These are phyloP conservation scores for Pandemis cinnamomeana DNA, from an alignment of 2,888 invertebrate genomes.

Conservation along the genomic window DNA sequence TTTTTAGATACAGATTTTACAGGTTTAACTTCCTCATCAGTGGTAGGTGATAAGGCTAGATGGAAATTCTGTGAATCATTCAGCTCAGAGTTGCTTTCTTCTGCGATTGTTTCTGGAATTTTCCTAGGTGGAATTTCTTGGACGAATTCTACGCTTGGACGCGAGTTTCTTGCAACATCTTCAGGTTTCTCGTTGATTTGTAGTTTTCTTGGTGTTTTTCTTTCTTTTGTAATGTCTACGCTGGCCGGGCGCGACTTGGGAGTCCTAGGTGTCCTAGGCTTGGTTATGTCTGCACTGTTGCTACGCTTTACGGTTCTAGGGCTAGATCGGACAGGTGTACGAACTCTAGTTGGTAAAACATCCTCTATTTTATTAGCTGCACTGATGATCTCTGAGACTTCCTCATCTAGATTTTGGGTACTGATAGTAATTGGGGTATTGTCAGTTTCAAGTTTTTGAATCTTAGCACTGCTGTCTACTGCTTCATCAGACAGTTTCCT, in stretches of 20 bases:
- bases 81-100: constrained; percentile 63
- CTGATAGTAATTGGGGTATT: constrained; percentile 59
- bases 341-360: constrained; percentile 63
- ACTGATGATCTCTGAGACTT: constrained; percentile 69
- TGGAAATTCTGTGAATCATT: constrained; percentile 78
- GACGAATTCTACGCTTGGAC: constrained; percentile 64
- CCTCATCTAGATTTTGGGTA: constrained; percentile 69
- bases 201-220: constrained; percentile 61
- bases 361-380: constrained; percentile 58
- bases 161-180: constrained; percentile 48
- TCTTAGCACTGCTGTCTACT: constrained; percentile 61
- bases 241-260: constrained; percentile 72
- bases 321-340: constrained; percentile 66
- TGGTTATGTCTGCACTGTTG: constrained; percentile 69
- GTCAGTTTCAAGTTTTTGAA: constrained; percentile 67
- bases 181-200: constrained; percentile 52
- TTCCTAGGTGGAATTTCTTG: constrained; percentile 59
- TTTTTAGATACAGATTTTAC: constrained; percentile 50
- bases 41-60: constrained; percentile 69
- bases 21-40: constrained; percentile 51
- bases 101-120: constrained; percentile 62
- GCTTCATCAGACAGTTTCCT: constrained; percentile 69
- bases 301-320: constrained; percentile 73
- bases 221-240: constrained; percentile 64
- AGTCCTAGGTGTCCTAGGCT: constrained; percentile 69